phyloP scores from a whole-genome alignment of 2,888 invertebrate species.

The Dicyrtomina minuta region DNA sequence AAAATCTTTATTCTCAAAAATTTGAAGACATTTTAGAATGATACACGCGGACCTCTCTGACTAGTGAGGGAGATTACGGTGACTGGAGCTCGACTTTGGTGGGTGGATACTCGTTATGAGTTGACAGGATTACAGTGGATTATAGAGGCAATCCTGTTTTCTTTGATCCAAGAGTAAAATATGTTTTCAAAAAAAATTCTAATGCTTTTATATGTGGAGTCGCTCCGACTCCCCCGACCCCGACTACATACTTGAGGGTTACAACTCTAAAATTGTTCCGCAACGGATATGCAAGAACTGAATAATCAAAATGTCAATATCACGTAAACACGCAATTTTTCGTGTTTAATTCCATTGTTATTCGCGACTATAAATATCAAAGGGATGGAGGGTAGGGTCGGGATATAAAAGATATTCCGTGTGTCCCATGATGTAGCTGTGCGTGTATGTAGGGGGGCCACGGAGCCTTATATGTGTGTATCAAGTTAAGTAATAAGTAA shows the following conservation, averaged over 20 bases:
- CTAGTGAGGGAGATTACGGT: too few relatives aligned
- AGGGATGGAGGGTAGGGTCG: too few relatives aligned
- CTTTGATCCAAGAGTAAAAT: too few relatives aligned
- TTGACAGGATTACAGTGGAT: too few relatives aligned
- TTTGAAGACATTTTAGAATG: too few relatives aligned
- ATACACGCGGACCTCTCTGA: too few relatives aligned
- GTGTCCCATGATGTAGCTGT: not conserved
- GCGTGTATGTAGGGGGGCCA: not conserved
- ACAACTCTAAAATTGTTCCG: not conserved
- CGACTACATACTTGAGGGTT: not conserved
- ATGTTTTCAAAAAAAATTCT: too few relatives aligned
- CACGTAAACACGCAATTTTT: constrained; percentile 19
- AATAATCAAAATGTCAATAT: constrained; percentile 11
- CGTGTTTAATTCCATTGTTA: constrained; percentile 20
- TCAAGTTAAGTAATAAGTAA: not conserved
- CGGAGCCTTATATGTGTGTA: too few relatives aligned
- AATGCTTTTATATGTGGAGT: not conserved
- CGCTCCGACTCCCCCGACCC: not conserved
- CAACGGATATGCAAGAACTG: not conserved
- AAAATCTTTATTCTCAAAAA: too few relatives aligned
- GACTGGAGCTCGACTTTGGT: too few relatives aligned
- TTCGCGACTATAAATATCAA: constrained; percentile 5
- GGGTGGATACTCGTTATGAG: too few relatives aligned
- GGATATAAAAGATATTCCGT: not conserved
- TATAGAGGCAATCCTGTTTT: too few relatives aligned